Evolutionary conservation across 2,113 vertebrate genomes (phyloP).

Genomic region (Odontesthes bonariensis): DNA sequence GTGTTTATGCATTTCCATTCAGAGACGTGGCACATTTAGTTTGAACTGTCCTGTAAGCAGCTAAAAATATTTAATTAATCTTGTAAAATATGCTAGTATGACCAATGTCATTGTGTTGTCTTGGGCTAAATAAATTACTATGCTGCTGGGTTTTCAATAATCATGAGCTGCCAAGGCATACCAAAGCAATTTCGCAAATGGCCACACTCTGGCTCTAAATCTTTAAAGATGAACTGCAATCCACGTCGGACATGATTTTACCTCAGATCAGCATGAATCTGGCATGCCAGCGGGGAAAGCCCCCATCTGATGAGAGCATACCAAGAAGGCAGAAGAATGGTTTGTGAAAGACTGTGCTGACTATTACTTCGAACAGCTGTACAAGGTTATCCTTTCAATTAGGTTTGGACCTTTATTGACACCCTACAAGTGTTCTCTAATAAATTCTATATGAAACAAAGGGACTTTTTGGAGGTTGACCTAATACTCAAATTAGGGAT

Average conservation of each 20-base stretch:
- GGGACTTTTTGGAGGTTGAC: too few relatives aligned
- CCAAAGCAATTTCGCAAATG: slow-evolving; percentile 79
- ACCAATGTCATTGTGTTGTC: slow-evolving; percentile 14
- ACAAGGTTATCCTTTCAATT: background rate
- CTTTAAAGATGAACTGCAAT: slow-evolving; percentile 51
- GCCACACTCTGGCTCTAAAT: slow-evolving; percentile 64
- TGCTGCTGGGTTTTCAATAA: slow-evolving; percentile 58
- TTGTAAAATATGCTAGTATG: slow-evolving; percentile 10
- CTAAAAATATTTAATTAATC: slow-evolving; percentile 30
- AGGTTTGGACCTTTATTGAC: too few relatives aligned
- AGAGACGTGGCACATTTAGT: background rate
- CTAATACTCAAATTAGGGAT: background rate
- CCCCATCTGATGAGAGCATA: background rate
- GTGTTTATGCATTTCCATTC: slow-evolving; percentile 22
- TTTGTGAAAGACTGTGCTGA: background rate
- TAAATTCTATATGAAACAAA: too few relatives aligned
- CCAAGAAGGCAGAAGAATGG: background rate
- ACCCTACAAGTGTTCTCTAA: too few relatives aligned
- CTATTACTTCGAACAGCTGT: background rate
- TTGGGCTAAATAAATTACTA: slow-evolving; percentile 58
- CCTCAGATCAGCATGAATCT: slow-evolving; percentile 12
- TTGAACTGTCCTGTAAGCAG: slow-evolving; percentile 6
- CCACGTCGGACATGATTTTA: slow-evolving; percentile 32
- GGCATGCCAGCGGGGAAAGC: slow-evolving; percentile 14
- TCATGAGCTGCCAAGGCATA: slow-evolving; percentile 46